Percentiles rank a stretch among this genome's conserved stretches.
Conservation (phyloP, 30 jellyfish, hydroid and myxozoan species). For the Chironex yamaguchii region DNA sequence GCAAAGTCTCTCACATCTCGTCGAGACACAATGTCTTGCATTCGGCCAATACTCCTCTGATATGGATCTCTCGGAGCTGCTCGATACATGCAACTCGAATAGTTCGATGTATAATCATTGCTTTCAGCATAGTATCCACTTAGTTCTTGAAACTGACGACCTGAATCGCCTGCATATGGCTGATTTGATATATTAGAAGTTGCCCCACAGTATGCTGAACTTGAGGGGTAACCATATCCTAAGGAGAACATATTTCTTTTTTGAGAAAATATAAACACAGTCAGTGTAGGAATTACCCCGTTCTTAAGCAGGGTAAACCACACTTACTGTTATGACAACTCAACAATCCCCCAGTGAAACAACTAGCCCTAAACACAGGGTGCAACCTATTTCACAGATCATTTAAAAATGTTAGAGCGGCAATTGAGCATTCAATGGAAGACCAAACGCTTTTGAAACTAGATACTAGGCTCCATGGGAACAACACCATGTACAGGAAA, state of each 20-base stretch:
- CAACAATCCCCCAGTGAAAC: background rate
- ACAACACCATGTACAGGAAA: background rate
- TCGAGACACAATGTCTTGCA: background rate
- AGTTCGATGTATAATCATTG: background rate
- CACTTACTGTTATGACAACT: background rate
- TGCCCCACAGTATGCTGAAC: background rate
- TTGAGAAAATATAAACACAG: background rate
- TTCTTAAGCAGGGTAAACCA: background rate
- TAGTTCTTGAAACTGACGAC: background rate
- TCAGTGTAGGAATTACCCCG: background rate
- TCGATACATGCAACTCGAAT: background rate
- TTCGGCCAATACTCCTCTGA: background rate
- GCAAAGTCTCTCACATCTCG: background rate
- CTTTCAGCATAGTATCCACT: background rate
- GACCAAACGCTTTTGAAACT: background rate
- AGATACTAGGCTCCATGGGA: background rate
- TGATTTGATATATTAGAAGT: background rate
- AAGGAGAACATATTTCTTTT: background rate
- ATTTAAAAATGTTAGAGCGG: background rate
- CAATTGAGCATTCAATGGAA: background rate
- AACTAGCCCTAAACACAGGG: background rate
- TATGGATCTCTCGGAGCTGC: background rate
- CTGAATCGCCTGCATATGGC: background rate
- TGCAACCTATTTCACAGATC: slow-evolving; percentile 1
- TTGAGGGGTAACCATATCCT: background rate